phyloP scores from a whole-genome alignment of 1,140 invertebrate genomes.

The Drosophila littoralis region DNA sequence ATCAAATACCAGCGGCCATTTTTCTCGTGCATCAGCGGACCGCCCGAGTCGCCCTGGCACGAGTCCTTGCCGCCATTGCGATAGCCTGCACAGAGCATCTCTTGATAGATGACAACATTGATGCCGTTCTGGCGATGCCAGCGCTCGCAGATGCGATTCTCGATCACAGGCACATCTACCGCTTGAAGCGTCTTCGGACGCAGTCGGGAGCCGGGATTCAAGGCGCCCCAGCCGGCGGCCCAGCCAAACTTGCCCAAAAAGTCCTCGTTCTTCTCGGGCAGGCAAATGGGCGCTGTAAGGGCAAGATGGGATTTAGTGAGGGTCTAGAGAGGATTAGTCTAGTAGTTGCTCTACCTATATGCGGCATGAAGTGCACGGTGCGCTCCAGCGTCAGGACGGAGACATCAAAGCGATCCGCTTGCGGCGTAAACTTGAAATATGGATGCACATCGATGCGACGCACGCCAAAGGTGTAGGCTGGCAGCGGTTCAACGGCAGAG shows the following conservation, averaged over 20 bases:
- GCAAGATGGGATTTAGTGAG: background rate
- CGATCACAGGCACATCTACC: constrained; percentile 96
- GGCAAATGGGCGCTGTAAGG: constrained; percentile 92
- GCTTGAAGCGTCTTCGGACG: constrained; percentile 96
- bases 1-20: constrained; percentile 94
- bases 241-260: constrained; percentile 96
- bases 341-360: constrained; percentile 87
- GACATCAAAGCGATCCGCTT: constrained; percentile 95
- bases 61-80: constrained; percentile 92
- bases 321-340: background rate
- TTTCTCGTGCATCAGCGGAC: constrained; percentile 94
- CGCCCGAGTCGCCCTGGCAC: constrained; percentile 93
- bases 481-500: constrained; percentile 94
- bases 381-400: constrained; percentile 94
- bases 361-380: constrained; percentile 94
- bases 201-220: constrained; percentile 93
- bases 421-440: constrained; percentile 97
- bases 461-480: constrained; percentile 95
- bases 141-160: constrained; percentile 93
- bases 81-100: constrained; percentile 99
- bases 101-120: constrained; percentile 96
- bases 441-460: constrained; percentile 95
- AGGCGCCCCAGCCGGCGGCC: constrained; percentile 96
- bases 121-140: constrained; percentile 93
- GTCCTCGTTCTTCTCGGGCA: constrained; percentile 95